A percentile compares a stretch with the other conserved stretches of the same genome.
These are phyloP conservation scores for Chaetorhynchus papuensis DNA, from an alignment of 2,113 vertebrate genomes.

Conservation along the genomic window DNA sequence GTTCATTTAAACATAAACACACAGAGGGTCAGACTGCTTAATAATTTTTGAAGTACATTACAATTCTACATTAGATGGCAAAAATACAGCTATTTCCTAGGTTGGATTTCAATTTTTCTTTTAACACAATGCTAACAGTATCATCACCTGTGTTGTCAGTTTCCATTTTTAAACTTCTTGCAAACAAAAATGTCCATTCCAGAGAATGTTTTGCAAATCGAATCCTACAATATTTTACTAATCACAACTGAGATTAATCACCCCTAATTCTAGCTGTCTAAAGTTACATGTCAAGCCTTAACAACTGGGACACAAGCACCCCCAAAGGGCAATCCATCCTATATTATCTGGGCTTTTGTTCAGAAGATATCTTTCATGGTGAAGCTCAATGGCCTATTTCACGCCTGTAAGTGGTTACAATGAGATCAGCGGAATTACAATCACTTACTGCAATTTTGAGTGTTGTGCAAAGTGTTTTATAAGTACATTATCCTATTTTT, in stretches of 20 bases:
- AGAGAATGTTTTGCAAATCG: not conserved
- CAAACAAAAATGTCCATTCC: not conserved
- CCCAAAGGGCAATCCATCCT: slow-evolving; percentile 28
- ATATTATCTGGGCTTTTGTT: slow-evolving; percentile 39
- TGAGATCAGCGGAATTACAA: slow-evolving; percentile 52
- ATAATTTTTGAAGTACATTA: not conserved
- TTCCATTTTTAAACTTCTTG: not conserved
- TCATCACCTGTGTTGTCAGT: not conserved
- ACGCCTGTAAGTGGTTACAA: slow-evolving; percentile 51
- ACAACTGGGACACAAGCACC: not conserved
- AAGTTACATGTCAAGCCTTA: not conserved
- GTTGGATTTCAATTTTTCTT: not conserved
- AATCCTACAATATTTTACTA: not conserved
- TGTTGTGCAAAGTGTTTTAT: slow-evolving; percentile 38
- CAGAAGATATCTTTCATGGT: slow-evolving; percentile 27
- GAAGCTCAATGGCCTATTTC: slow-evolving; percentile 47
- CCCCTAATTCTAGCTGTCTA: not conserved
- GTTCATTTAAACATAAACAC: not conserved
- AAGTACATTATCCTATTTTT: slow-evolving; percentile 58
- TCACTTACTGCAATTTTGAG: slow-evolving; percentile 58
- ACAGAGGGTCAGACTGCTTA: not conserved
- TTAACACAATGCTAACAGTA: not conserved
- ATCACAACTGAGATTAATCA: not conserved
- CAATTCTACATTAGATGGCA: not conserved
- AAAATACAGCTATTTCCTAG: not conserved